Evolutionary conservation across 2,797 vertebrate genomes (phyloP).

Genomic region (Hypotaenidia okinawae): DNA sequence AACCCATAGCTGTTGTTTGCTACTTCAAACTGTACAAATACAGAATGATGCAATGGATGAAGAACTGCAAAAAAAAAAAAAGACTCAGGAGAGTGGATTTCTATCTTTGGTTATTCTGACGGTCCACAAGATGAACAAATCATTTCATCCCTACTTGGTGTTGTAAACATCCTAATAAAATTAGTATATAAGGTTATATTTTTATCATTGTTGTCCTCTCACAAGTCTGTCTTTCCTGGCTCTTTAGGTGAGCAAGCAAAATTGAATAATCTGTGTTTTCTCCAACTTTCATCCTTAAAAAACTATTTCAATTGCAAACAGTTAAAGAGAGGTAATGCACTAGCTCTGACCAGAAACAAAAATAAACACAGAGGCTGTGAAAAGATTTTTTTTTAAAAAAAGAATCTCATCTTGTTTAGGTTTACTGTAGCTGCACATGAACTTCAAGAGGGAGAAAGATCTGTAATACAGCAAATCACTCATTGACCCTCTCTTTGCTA

Average conservation of each 20-base stretch:
- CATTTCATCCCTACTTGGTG: neutral
- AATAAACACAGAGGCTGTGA: neutral
- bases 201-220: neutral
- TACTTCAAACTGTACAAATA: neutral
- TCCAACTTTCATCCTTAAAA: neutral
- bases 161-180: neutral
- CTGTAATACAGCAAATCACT: neutral
- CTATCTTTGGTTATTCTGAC: neutral
- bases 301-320: neutral
- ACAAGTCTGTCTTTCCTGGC: neutral
- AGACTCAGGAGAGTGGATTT: neutral
- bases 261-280: neutral
- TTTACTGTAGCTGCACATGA: neutral
- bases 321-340: neutral
- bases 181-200: neutral
- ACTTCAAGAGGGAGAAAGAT: neutral
- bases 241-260: neutral
- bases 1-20: neutral
- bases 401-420: neutral
- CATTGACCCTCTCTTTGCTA: neutral
- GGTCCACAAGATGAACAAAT: neutral
- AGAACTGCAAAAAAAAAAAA: neutral
- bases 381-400: neutral
- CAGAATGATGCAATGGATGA: neutral
- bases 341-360: neutral